Base-by-base conservation (phyloP, 2,113 vertebrate genomes). In the Siphamia tubifer region DNA sequence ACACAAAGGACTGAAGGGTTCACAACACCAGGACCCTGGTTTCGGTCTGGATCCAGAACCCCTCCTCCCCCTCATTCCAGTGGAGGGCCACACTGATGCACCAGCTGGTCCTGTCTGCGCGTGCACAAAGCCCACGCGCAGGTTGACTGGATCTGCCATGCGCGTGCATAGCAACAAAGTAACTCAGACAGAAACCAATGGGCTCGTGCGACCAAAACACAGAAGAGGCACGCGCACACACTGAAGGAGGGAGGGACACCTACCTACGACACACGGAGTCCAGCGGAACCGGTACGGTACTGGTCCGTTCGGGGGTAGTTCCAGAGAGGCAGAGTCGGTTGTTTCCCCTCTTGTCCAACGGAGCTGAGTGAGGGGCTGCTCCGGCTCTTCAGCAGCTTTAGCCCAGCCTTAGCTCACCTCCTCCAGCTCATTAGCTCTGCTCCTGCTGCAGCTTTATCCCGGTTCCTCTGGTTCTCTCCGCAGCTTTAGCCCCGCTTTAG, bases 121-220 rank as follows among this genome's bases (percentile, higher is more conserved):
- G 31, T 17, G 20, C 43, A 19, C 24, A 74, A 68, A 79, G 71
- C 81, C 56, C 4, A n/a, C n/a, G n/a, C n/a, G 80, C 87, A 88
- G 83, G 75, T 82, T 84, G 42, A 40, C 45, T 43, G 35, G 39
- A 36, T 67, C 73, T 52, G 83, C 77, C 52, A 30, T n/a, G n/a
- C n/a, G n/a, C n/a, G n/a, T 63, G 77, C 83, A 74, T 67, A 43
- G 82, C 88, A 84, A 84, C 85, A 83, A 85, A 85, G 74, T 82
- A 55, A 79, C 45, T 75, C 83, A 54, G 28, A 3, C 57, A 47
- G 19, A 65, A 84, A 47, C 85, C 82, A 72, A 72, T 53, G 31
- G 63, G 55, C 68, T 40, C 24, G 1, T 67, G n/a, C 55, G 76
- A 49, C 25, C 62, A 5, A 31, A 11, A 1, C 21, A 7, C 21